Conservation (phyloP, 2,113 vertebrate genomes). For the Fregetta grallaria region DNA sequence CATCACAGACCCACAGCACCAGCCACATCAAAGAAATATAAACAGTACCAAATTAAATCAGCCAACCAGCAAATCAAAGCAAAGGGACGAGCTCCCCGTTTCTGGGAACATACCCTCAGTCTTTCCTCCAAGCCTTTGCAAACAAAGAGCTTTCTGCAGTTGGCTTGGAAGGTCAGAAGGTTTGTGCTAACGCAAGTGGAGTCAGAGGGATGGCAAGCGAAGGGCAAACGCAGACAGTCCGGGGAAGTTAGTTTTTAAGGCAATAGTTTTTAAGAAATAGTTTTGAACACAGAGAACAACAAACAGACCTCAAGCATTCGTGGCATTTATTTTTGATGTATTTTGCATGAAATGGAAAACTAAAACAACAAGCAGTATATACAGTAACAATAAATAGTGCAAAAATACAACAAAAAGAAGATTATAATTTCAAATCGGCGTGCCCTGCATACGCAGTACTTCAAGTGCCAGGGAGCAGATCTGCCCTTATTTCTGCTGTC, state of each 20-base stretch:
- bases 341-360: conserved; percentile 31
- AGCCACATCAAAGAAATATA: neutral
- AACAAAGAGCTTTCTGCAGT: neutral
- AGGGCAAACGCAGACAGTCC: neutral
- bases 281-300: neutral
- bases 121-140: neutral
- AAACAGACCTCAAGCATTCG: neutral
- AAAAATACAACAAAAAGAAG: neutral
- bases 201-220: neutral
- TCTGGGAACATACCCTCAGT: neutral
- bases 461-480: neutral
- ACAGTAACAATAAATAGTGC: neutral
- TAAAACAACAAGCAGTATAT: neutral
- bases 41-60: neutral
- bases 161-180: neutral
- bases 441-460: neutral
- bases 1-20: neutral
- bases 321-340: neutral
- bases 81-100: neutral
- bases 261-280: neutral
- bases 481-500: conserved; percentile 14
- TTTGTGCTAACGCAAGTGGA: neutral
- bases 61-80: neutral
- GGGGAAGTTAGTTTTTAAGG: neutral
- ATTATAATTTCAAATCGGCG: neutral